Base-by-base conservation (phyloP, 2,888 invertebrate species). In the Rhopalosiphum nymphaeae region DNA sequence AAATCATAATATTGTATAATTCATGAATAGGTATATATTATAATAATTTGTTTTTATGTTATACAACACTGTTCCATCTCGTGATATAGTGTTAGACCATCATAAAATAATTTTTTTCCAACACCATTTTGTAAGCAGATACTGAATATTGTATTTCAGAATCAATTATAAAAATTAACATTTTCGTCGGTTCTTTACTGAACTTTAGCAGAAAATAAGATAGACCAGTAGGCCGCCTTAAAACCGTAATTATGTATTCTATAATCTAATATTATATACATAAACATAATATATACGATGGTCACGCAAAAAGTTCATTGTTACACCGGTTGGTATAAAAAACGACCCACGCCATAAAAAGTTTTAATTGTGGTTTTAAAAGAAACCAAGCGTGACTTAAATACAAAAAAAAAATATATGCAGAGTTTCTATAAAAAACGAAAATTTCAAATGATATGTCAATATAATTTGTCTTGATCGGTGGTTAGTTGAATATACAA, bases 281-380 rank as follows among this genome's bases (percentile, higher is more conserved):
- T 53, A 21, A 53, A 53, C 53, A 53, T 53, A n/a, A 67, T 67
- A 36, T 78, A 36, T 36, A 78, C 21, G 36, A 78, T 9, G 78
- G 78, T 78, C 78, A 78, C 78, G 78, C 78, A 36, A 78, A 78
- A 78, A 36, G 36, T 78, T 36, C 78, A 36, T 78, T 78, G 78
- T 36, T 36, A 36, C 36, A 36, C 36, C 7, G 36, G 78, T 7
- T n/a, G 36, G 78, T 78, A 78, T 78, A 78, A 21, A 78, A 36
- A 78, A 78, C 16, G 36, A 78, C 21, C 36, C 67, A 78, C n/a
- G 36, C 36, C 67, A 5, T 78, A 36, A 36, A 78, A 78, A 78
- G 78, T 78, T 78, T 78, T 78, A 78, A 78, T 78, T 78, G 78
- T 21, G 78, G 78, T 78, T 36, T 78, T 21, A 78, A 78, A 78